Percentiles rank a stretch among this genome's conserved stretches.
Conservation (phyloP, 2,888 invertebrate genomes). For the Synergus laeviventris region DNA sequence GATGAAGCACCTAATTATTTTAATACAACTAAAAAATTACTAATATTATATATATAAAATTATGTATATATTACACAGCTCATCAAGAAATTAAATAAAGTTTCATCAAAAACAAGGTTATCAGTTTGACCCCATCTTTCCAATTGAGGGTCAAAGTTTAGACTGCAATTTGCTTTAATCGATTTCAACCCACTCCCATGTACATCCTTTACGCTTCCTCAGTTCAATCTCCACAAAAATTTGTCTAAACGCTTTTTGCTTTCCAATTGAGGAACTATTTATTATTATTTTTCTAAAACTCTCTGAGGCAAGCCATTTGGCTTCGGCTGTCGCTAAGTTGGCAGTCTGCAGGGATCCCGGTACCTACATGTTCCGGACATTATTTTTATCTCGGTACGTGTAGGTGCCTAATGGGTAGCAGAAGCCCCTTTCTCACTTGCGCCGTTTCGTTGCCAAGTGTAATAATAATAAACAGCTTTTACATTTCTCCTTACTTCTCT, state of each 20-base stretch:
- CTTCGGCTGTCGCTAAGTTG: constrained; percentile 33
- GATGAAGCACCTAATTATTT: not conserved
- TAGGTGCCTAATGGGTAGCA: constrained; percentile 32
- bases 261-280: not conserved
- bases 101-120: constrained; percentile 31
- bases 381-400: constrained; percentile 27
- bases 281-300: not conserved
- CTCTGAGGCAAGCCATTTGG: constrained; percentile 3
- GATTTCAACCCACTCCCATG: constrained; percentile 17
- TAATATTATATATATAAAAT: too few species aligned
- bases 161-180: constrained; percentile 38
- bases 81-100: constrained; percentile 32
- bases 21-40: not conserved
- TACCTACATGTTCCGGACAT: constrained; percentile 36
- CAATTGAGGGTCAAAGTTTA: constrained; percentile 34
- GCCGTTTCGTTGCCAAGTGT: constrained; percentile 37
- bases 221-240: not conserved
- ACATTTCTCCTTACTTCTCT: constrained; percentile 14
- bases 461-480: constrained; percentile 40
- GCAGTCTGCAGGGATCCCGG: constrained; percentile 3
- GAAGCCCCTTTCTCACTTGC: constrained; percentile 35
- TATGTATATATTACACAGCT: not conserved
- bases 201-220: constrained; percentile 14
- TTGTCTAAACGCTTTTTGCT: constrained; percentile 8
- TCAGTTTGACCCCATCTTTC: constrained; percentile 35